Evolutionary conservation across 2,888 invertebrate species (phyloP), one percentile per base, ranked within the genome.

Genomic region (Stictocephala bisonia): DNA sequence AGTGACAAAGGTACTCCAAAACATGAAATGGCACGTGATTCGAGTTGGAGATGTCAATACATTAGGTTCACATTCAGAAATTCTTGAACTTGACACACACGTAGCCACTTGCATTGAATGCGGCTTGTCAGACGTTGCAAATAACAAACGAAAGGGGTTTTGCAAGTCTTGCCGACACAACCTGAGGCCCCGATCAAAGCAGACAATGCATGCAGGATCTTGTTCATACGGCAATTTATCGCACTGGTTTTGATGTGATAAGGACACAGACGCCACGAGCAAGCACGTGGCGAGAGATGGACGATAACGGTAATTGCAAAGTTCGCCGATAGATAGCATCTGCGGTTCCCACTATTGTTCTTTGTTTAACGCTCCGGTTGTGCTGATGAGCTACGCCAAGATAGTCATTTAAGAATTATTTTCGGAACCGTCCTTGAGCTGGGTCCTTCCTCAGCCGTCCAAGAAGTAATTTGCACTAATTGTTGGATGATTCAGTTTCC

Each of bases 331-430:
- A 40, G 60, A 60, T 58, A 29, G 31, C 18, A 29, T 60, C 35
- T 60, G 40, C 60, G 35, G 13, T 60, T 60, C 60, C 60, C 60
- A 40, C 60, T 35, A 60, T 60, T 60, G 60, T 60, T 60, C 60
- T 31, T 53, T 53, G n/a, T n/a, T 56, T 31, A 27, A 9, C 18
- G 56, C 15, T 22, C 60, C 35, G 60, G 60, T 29, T 40, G 40
- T 35, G 20, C 22, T 40, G 27, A 11, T 31, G 35, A 15, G 22
- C 4, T 20, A 22, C 51, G n/a, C 53, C 26, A 27, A 24, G 9
- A 27, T 13, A 48, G 18, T 15, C 48, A n/a, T n/a, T n/a, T n/a
- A n/a, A n/a, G n/a, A n/a, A n/a, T n/a, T n/a, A n/a, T n/a, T n/a
- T n/a, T n/a, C n/a, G n/a, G n/a, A n/a, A 3, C 31, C 18, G 51